phyloP scores from a whole-genome alignment of 2,113 vertebrate species.

The Mixornis gularis region DNA sequence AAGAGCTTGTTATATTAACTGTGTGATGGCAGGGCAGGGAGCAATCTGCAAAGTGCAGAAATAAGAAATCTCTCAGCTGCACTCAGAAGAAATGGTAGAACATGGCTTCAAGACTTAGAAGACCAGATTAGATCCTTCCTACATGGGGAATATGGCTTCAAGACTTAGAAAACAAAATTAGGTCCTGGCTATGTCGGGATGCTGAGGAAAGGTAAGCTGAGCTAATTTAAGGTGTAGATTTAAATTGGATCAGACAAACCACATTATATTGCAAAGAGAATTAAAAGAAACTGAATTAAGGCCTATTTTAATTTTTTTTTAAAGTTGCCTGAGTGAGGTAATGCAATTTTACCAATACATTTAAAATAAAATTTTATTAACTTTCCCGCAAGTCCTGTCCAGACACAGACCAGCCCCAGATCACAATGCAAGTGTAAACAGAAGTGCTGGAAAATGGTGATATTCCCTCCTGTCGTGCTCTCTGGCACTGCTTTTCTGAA shows the following conservation, averaged over 20 bases:
- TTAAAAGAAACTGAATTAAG: not conserved
- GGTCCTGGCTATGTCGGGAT: not conserved
- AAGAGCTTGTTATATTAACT: not conserved
- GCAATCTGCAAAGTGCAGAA: not conserved
- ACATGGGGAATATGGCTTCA: accelerated
- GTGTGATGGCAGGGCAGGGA: not conserved
- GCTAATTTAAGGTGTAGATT: not conserved
- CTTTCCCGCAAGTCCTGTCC: not conserved
- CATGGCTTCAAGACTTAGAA: not conserved
- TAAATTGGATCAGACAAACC: not conserved
- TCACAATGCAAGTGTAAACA: not conserved
- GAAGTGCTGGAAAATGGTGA: not conserved
- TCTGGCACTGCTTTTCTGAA: not conserved
- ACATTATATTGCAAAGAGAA: not conserved
- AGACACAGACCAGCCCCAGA: not conserved
- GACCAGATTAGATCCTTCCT: not conserved
- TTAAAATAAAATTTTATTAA: not conserved
- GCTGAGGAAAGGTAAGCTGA: not conserved
- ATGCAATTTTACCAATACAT: not conserved
- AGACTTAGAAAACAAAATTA: not conserved
- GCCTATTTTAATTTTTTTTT: not conserved
- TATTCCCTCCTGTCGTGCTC: not conserved
- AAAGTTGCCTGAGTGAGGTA: not conserved
- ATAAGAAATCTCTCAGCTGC: not conserved
- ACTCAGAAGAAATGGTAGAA: not conserved